Evolutionary conservation across 2,888 invertebrate genomes (phyloP).

Genomic region (Agriotes lineatus): DNA sequence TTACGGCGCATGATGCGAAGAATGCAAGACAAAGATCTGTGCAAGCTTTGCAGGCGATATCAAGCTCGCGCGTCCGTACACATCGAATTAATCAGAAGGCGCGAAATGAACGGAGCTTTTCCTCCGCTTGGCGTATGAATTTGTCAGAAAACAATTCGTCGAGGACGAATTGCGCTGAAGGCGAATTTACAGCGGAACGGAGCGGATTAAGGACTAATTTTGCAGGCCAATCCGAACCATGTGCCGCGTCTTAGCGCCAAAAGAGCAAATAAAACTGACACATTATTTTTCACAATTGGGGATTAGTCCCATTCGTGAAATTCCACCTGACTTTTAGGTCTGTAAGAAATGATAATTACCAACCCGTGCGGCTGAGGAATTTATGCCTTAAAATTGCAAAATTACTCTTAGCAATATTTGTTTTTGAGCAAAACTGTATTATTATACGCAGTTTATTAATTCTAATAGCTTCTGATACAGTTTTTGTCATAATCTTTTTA

Average conservation of each 20-base stretch:
- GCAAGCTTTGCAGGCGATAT: no score
- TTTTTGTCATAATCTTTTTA: no score
- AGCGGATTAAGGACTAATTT: conserved; percentile 43
- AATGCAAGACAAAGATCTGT: conserved; percentile 13
- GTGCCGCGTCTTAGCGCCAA: conserved; percentile 8
- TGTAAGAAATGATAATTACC: background rate
- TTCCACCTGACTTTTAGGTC: background rate
- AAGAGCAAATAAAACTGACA: conserved; percentile 16
- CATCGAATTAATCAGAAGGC: conserved; percentile 32
- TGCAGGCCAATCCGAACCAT: conserved; percentile 39
- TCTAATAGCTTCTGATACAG: no score
- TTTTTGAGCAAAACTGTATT: no score
- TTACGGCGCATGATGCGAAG: background rate
- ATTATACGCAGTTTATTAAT: no score
- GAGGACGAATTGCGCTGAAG: conserved; percentile 40
- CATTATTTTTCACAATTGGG: background rate
- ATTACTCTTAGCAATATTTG: no score
- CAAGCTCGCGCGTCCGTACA: no score
- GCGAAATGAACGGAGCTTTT: conserved; percentile 14
- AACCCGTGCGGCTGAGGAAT: no score
- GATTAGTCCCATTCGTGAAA: background rate
- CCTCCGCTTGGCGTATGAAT: conserved; percentile 27
- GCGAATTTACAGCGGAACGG: conserved; percentile 42
- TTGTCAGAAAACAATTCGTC: conserved; percentile 45
- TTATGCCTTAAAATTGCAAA: no score